These are phyloP conservation scores for Antennarius striatus DNA, from an alignment of 2,113 vertebrate species.

Conservation along the genomic window DNA sequence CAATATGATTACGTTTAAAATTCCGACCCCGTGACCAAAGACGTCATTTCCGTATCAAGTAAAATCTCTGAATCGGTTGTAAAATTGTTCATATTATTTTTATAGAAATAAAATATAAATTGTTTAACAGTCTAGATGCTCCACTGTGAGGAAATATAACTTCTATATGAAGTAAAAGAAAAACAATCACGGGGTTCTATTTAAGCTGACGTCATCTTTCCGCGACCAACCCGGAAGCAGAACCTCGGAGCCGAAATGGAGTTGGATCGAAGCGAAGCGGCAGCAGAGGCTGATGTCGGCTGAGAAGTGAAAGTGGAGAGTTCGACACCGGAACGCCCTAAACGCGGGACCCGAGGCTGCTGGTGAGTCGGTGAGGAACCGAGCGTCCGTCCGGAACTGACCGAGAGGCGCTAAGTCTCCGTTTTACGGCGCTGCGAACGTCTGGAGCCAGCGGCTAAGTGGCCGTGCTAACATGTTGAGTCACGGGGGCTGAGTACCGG, in stretches of 20 bases:
- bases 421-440: too few species aligned
- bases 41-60: too few species aligned
- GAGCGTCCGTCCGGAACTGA: background rate
- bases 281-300: conserved; percentile 45
- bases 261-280: conserved; percentile 18
- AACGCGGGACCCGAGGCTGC: background rate
- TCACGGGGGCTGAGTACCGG: conserved; percentile 43
- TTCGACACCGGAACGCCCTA: background rate
- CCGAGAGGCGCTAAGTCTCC: conserved; percentile 31
- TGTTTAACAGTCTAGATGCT: background rate
- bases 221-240: conserved; percentile 49
- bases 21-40: too few species aligned
- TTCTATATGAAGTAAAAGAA: background rate
- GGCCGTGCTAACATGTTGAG: conserved; percentile 66
- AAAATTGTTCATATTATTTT: too few species aligned
- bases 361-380: background rate
- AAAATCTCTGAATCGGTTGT: too few species aligned
- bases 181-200: background rate
- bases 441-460: conserved; percentile 1
- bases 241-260: conserved; percentile 66
- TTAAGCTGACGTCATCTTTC: conserved; percentile 20
- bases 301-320: conserved; percentile 8
- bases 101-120: too few species aligned
- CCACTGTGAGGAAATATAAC: background rate
- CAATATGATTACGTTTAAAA: too few species aligned